Evolutionary conservation across 2,888 invertebrate genomes (phyloP).

Genomic region (Poecilobothrus nobilitatus): DNA sequence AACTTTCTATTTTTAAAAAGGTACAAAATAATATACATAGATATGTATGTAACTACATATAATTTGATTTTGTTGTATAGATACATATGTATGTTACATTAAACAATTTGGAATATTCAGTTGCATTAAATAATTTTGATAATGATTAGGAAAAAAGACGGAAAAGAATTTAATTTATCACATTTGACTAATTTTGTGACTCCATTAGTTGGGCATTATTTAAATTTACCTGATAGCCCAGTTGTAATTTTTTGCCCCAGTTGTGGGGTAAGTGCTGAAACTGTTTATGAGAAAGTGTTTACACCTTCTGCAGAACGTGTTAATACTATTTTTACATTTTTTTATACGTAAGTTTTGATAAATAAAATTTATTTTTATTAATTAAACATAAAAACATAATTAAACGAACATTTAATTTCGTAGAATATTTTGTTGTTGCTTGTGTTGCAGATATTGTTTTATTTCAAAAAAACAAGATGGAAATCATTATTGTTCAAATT

Average conservation of each 20-base stretch:
- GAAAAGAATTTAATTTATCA: neutral
- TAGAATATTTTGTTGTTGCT: slow-evolving; percentile 35
- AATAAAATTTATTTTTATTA: slow-evolving; percentile 17
- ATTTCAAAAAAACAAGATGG: slow-evolving; percentile 38
- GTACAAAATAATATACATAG: too few species aligned
- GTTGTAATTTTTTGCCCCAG: slow-evolving; percentile 36
- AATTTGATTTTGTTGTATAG: too few species aligned
- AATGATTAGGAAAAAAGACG: neutral
- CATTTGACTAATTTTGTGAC: slow-evolving; percentile 33
- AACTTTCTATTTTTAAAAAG: too few species aligned
- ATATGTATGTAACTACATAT: too few species aligned
- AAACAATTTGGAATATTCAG: too few species aligned
- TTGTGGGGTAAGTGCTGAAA: slow-evolving; percentile 32
- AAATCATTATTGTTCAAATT: slow-evolving; percentile 41
- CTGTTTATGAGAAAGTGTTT: slow-evolving; percentile 34
- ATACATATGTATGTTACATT: too few species aligned
- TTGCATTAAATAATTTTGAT: too few species aligned
- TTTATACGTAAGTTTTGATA: slow-evolving; percentile 34
- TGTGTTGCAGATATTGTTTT: slow-evolving; percentile 32
- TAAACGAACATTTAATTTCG: too few species aligned
- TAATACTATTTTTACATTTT: slow-evolving; percentile 35
- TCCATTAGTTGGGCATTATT: slow-evolving; percentile 36
- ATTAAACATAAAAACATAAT: slow-evolving; percentile 5
- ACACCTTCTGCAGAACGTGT: slow-evolving; percentile 18
- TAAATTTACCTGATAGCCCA: slow-evolving; percentile 33